phyloP scores from a whole-genome alignment of 2,113 vertebrate genomes.

The Lathamus discolor region DNA sequence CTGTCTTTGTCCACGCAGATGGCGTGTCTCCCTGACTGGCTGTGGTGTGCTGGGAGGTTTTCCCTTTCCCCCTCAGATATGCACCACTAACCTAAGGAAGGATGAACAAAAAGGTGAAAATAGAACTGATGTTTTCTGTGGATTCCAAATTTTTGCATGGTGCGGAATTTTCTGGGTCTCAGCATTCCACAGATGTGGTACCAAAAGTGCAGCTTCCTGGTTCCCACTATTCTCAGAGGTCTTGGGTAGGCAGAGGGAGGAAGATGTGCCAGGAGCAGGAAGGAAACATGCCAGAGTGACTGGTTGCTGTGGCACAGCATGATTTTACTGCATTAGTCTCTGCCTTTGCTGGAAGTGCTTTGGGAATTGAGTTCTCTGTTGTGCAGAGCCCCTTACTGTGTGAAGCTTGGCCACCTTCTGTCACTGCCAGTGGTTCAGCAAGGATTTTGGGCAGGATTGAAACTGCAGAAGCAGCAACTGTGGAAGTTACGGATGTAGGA shows the following conservation, averaged over 20 bases:
- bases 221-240: not conserved
- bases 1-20: not conserved
- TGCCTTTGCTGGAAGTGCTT: not conserved
- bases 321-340: not conserved
- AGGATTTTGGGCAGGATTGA: not conserved
- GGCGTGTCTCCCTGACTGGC: fast-evolving
- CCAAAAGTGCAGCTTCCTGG: not conserved
- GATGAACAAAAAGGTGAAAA: not conserved
- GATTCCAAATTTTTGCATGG: not conserved
- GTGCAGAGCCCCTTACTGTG: not conserved
- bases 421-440: not conserved
- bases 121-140: not conserved
- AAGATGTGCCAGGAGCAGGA: not conserved
- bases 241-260: not conserved
- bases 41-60: not conserved
- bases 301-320: not conserved
- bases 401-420: not conserved
- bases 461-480: not conserved
- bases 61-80: not conserved
- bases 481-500: not conserved
- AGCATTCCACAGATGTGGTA: not conserved
- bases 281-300: not conserved
- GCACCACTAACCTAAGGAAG: not conserved
- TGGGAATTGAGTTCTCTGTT: not conserved
- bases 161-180: not conserved